phyloP scores from a whole-genome alignment of 2,113 vertebrate genomes.

The Nyctereutes procyonoides region DNA sequence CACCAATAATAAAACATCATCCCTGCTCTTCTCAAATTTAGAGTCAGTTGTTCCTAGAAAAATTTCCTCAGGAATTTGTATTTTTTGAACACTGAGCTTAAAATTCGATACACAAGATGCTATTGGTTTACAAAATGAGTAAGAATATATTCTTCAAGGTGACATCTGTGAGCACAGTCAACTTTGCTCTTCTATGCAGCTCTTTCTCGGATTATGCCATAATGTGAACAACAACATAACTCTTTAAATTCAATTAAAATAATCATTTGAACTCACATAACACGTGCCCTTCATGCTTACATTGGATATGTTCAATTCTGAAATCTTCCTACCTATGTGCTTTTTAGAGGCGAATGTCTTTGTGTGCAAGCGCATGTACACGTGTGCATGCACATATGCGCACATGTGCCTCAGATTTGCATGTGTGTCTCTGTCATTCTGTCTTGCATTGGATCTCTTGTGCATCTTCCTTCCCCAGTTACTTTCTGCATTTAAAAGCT shows the following conservation, averaged over 20 bases:
- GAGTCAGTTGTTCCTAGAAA: not conserved
- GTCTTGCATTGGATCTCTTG: not conserved
- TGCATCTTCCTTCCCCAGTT: not conserved
- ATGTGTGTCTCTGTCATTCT: rapidly evolving
- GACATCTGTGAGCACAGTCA: not conserved
- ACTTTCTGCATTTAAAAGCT: conserved; percentile 49
- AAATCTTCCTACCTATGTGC: not conserved
- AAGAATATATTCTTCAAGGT: conserved; percentile 6
- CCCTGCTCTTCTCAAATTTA: not conserved
- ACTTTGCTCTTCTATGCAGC: not conserved
- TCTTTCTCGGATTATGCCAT: not conserved
- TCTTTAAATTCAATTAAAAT: conserved; percentile 16
- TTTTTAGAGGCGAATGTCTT: not conserved
- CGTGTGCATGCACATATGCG: rapidly evolving
- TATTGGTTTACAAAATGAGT: not conserved
- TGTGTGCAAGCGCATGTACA: rapidly evolving
- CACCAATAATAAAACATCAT: not conserved
- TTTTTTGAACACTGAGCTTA: conserved; percentile 4
- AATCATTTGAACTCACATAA: not conserved
- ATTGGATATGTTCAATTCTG: conserved; percentile 2
- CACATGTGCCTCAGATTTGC: rapidly evolving
- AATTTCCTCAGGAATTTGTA: not conserved
- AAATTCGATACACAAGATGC: not conserved
- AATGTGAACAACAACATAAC: not conserved
- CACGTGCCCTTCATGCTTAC: conserved; percentile 48